Percentiles rank a stretch among this genome's conserved stretches.
These are phyloP conservation scores for Gavialis gangeticus DNA, from an alignment of 2,113 vertebrate genomes.

Conservation along the genomic window DNA sequence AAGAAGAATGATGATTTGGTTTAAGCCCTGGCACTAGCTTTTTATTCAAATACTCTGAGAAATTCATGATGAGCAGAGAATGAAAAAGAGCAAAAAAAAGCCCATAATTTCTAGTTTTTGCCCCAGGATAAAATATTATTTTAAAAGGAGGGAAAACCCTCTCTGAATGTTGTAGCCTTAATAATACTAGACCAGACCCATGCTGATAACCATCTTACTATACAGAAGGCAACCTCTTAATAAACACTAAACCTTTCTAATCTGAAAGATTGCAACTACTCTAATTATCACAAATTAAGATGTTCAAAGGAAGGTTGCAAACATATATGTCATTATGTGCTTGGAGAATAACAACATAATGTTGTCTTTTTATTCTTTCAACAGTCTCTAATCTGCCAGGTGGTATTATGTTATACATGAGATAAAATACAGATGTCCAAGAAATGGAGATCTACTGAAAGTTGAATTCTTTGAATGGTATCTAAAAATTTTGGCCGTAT, in stretches of 20 bases:
- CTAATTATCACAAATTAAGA: slow-evolving; percentile 67
- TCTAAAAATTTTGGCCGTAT: not conserved
- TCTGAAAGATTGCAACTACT: slow-evolving; percentile 57
- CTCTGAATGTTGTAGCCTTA: slow-evolving; percentile 7
- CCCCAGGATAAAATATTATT: slow-evolving; percentile 1
- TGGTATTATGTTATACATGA: not conserved
- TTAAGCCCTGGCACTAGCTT: not conserved
- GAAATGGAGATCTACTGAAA: slow-evolving; percentile 14
- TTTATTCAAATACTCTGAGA: not conserved
- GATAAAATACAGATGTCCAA: not conserved
- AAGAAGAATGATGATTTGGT: not conserved
- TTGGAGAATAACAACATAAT: not conserved
- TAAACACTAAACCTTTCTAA: slow-evolving; percentile 72
- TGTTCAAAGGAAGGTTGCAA: slow-evolving; percentile 12
- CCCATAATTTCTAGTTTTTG: not conserved
- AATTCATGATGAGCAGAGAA: slow-evolving; percentile 27
- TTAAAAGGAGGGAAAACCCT: slow-evolving; percentile 2
- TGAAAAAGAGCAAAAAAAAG: not conserved
- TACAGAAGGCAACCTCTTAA: slow-evolving; percentile 69
- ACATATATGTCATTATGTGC: not conserved
- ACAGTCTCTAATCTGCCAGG: not conserved
- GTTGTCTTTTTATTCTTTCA: slow-evolving; percentile 12
- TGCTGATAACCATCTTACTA: slow-evolving; percentile 65
- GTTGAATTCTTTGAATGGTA: not conserved
- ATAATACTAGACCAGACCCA: slow-evolving; percentile 31